Base-by-base conservation (phyloP, 2,888 invertebrate genomes). In the Xanthia icteritia region DNA sequence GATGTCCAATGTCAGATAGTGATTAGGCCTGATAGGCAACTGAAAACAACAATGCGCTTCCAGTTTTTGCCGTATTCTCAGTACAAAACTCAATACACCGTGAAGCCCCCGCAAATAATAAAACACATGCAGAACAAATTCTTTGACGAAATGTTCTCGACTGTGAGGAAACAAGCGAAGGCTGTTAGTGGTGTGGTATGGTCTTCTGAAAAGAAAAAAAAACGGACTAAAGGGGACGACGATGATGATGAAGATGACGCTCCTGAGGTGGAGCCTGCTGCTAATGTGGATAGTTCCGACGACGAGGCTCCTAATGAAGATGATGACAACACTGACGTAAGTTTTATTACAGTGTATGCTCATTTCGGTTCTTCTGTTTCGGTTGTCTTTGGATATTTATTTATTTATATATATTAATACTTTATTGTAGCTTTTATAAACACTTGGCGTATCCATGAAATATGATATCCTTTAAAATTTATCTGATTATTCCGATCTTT, bases 71-170 rank as follows among this genome's bases (percentile, higher is more conserved):
- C 98, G 0, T 95, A 97, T 63, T 95, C 97, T 39, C 97, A 97
- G 54, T 99, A 99, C 91, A 97, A 98, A 88, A 97, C 97, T 4
- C 97, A 98, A 71, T 98, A 98, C 88, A 96, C 97, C 70, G 97
- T 99, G 3, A 98, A 97, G 71, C 98, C 99, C 0, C 95, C 97
- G 61, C 94, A 97, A 70, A 97, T 99, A 42, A 94, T 99, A 45
- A 97, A 97, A 58, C 98, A 98, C 90, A 98, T 99, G 96, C 98
- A 98, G 90, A 97, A 97, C 4, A 94, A 93, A 27, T 99, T 98
- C 92, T 97, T 98, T 85, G 95, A 94, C n/a, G 96, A 97, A 71
- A 96, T 99, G 93, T 98, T 98, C 89, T 89, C 93, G 0, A 94
- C 97, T 5, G 97, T 98, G 23, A 95, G 97, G 51, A 98, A 97